Percentiles rank a stretch among this genome's conserved stretches.
phyloP scores from a whole-genome alignment of 2,113 vertebrate species.

The Eidolon helvum region DNA sequence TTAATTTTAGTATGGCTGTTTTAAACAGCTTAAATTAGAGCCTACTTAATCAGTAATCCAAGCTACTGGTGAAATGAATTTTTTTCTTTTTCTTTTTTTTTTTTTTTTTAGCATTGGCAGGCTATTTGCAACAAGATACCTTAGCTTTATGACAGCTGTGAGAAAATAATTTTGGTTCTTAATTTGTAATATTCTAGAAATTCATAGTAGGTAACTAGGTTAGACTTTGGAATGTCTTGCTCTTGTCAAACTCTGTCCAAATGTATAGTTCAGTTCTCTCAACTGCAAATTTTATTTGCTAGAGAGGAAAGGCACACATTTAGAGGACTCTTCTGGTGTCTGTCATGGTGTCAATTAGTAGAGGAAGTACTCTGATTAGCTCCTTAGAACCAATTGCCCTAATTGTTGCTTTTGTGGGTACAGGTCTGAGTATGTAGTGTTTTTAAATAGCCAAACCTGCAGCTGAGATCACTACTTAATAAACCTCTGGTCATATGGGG shows the following conservation, averaged over 20 bases:
- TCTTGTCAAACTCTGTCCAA: not conserved
- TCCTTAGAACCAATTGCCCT: not conserved
- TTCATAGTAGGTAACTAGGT: not conserved
- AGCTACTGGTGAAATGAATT: not conserved
- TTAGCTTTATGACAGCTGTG: not conserved
- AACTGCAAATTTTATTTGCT: not conserved
- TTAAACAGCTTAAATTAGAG: not conserved
- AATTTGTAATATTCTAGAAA: slow-evolving; percentile 24
- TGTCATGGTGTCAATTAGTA: not conserved
- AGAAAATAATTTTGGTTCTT: slow-evolving; percentile 1
- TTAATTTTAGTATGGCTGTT: slow-evolving; percentile 4
- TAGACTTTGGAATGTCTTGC: not conserved
- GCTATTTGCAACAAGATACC: not conserved
- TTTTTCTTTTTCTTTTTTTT: slow-evolving; percentile 35
- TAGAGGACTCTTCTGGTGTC: not conserved
- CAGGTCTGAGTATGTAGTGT: not conserved
- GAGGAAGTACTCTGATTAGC: not conserved
- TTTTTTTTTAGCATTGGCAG: slow-evolving; percentile 4
- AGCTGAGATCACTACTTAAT: not conserved
- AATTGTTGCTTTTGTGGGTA: not conserved
- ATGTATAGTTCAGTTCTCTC: not conserved
- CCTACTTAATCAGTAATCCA: slow-evolving; percentile 1
- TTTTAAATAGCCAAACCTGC: not conserved
- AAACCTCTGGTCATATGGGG: not conserved
- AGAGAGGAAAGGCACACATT: not conserved